phyloP scores from a whole-genome alignment of 2,888 invertebrate species.

The Drosophila anomelani region DNA sequence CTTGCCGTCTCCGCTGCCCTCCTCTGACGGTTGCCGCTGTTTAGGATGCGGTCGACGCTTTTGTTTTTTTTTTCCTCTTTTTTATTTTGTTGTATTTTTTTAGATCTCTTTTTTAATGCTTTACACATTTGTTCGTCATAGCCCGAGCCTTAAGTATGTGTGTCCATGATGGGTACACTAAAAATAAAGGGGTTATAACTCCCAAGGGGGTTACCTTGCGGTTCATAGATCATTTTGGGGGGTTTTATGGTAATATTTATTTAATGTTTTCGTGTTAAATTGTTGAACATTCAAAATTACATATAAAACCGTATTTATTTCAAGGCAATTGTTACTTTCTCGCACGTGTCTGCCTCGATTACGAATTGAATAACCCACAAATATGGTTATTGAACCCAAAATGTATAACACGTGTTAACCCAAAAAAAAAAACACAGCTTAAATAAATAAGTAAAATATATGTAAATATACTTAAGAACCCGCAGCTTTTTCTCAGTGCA shows the following conservation, averaged over 20 bases:
- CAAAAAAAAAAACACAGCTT: neutral
- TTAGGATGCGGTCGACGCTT: constrained; percentile 80
- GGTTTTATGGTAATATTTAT: neutral
- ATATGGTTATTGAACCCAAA: neutral
- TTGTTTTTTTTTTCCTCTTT: constrained; percentile 54
- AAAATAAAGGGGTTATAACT: constrained; percentile 5
- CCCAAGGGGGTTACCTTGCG: neutral
- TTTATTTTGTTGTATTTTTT: constrained; percentile 31
- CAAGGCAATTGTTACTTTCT: neutral
- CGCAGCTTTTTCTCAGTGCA: constrained; percentile 21
- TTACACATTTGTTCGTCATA: constrained; percentile 81
- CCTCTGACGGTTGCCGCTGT: constrained; percentile 68
- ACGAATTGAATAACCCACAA: neutral
- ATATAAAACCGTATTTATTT: neutral
- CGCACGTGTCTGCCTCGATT: neutral
- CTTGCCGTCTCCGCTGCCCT: constrained; percentile 40
- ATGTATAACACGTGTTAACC: constrained; percentile 1
- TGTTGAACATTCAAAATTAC: neutral
- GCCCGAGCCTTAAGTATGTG: constrained; percentile 58
- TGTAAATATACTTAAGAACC: neutral
- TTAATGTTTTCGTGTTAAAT: neutral
- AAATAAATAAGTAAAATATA: neutral
- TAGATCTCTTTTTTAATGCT: constrained; percentile 76
- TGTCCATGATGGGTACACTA: constrained; percentile 45
- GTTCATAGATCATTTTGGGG: neutral